Evolutionary conservation across 2,888 invertebrate genomes (phyloP).

Genomic region (Tenthredo livida): DNA sequence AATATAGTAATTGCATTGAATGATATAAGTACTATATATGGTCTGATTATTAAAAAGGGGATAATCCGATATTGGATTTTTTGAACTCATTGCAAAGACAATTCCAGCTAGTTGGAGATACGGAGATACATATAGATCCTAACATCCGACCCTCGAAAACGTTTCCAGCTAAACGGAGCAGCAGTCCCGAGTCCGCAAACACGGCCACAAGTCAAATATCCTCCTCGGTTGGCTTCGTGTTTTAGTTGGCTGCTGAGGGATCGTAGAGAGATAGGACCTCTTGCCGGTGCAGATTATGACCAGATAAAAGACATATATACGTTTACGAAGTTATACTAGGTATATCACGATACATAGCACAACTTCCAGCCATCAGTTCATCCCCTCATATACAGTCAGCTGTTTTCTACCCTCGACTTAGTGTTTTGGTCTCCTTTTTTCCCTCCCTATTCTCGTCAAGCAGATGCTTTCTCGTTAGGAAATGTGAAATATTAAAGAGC

Average conservation of each 20-base stretch:
- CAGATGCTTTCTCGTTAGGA: conserved; percentile 11
- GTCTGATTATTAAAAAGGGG: neutral
- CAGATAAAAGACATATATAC: conserved; percentile 10
- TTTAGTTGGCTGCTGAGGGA: conserved; percentile 25
- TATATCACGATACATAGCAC: neutral
- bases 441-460: neutral
- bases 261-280: neutral
- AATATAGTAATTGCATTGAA: neutral
- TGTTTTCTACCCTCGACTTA: neutral
- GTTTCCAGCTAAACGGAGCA: conserved; percentile 38
- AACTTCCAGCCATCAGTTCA: neutral
- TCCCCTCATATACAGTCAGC: neutral
- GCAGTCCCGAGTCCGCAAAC: conserved; percentile 43
- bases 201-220: conserved; percentile 33
- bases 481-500: conserved; percentile 12
- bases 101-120: neutral
- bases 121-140: neutral
- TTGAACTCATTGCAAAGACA: conserved; percentile 2
- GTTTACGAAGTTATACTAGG: neutral
- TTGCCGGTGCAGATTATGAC: neutral
- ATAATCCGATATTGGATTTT: neutral
- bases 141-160: conserved; percentile 21
- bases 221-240: neutral
- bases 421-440: neutral
- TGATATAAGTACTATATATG: too few species aligned